phyloP scores from a whole-genome alignment of 2,888 invertebrate species.

The Xiphydria camelus region DNA sequence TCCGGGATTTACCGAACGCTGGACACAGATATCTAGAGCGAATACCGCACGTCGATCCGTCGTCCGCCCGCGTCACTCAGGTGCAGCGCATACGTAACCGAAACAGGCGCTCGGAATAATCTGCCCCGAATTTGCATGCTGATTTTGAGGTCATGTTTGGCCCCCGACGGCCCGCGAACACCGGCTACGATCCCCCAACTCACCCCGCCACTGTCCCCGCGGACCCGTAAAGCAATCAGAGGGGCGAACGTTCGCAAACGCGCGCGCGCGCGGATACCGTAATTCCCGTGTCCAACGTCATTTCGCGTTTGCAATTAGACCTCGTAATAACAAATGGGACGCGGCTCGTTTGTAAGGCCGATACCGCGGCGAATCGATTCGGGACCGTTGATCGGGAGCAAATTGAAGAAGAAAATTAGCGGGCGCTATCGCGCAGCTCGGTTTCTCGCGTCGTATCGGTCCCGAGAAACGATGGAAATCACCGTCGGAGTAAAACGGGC shows the following conservation, averaged over 20 bases:
- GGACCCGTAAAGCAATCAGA: slow-evolving; percentile 30
- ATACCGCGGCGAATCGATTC: too few relatives aligned
- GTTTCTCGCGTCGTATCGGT: slow-evolving; percentile 15
- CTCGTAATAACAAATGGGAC: slow-evolving; percentile 41
- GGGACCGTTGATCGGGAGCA: slow-evolving; percentile 35
- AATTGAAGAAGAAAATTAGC: slow-evolving; percentile 38
- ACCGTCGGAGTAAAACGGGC: too few relatives aligned
- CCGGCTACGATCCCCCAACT: too few relatives aligned
- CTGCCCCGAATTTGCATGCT: slow-evolving; percentile 52
- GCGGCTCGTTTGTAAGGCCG: slow-evolving; percentile 12
- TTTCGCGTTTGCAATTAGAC: slow-evolving; percentile 46
- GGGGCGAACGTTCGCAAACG: slow-evolving; percentile 16
- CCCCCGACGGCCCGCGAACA: slow-evolving; percentile 24
- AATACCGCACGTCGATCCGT: too few relatives aligned
- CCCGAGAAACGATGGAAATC: too few relatives aligned
- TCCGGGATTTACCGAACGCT: too few relatives aligned
- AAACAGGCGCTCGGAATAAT: slow-evolving; percentile 50
- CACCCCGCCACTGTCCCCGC: slow-evolving; percentile 1
- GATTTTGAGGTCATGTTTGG: slow-evolving; percentile 52
- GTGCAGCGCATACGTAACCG: too few relatives aligned
- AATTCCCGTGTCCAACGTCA: slow-evolving; percentile 42
- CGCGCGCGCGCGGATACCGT: slow-evolving; percentile 22
- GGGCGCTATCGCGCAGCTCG: slow-evolving; percentile 9
- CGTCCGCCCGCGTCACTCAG: too few relatives aligned
- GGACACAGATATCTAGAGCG: too few relatives aligned